Percentiles rank a stretch among this genome's conserved stretches.
Conservation (phyloP, 2,797 vertebrate species). For the Peromyscus eremicus region DNA sequence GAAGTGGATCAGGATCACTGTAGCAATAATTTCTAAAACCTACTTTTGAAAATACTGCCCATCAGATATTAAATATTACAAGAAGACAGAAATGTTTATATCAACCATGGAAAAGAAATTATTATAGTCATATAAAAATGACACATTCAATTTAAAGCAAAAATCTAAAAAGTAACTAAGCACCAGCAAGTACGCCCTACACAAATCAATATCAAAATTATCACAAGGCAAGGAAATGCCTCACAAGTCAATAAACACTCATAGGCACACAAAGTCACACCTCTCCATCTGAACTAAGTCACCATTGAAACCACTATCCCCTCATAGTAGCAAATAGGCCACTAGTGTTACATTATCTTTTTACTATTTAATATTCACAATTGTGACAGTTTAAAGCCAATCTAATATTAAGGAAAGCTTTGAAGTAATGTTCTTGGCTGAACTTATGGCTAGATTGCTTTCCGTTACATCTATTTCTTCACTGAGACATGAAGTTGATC, state of each 20-base stretch:
- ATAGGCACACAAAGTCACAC: background rate
- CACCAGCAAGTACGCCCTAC: background rate
- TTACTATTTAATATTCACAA: background rate
- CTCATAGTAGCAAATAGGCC: constrained; percentile 30
- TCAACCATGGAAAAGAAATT: background rate
- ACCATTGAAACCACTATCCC: constrained; percentile 20
- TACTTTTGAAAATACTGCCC: background rate
- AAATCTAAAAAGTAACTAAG: constrained; percentile 2
- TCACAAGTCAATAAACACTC: background rate
- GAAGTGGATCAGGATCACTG: constrained; percentile 49
- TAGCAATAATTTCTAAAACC: background rate
- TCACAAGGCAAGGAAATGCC: background rate
- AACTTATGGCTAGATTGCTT: constrained; percentile 64
- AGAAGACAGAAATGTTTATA: background rate
- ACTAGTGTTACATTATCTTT: background rate
- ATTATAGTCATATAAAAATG: background rate
- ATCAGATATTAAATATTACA: background rate
- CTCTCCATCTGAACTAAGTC: constrained; percentile 28
- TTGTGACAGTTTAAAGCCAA: constrained; percentile 54
- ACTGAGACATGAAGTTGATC: constrained; percentile 76
- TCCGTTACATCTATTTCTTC: constrained; percentile 59
- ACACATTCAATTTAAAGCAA: background rate
- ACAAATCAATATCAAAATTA: background rate
- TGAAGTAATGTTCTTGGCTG: background rate
- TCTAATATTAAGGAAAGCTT: constrained; percentile 2